Percentiles rank a stretch among this genome's conserved stretches.
These are phyloP conservation scores for Drosophila simulans DNA, from an alignment of 1,140 invertebrate species.

Conservation along the genomic window DNA sequence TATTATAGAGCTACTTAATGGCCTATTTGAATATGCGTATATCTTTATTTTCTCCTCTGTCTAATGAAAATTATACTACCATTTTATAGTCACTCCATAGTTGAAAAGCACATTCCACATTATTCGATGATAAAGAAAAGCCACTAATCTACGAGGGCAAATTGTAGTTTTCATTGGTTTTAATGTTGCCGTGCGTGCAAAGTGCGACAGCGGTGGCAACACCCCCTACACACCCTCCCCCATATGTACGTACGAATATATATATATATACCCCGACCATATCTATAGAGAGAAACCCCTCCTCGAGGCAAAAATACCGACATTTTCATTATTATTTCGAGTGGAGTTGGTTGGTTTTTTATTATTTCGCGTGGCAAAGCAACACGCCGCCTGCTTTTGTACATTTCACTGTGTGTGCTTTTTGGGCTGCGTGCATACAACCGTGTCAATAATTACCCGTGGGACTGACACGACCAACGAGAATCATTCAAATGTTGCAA, in stretches of 20 bases:
- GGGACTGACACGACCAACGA: constrained; percentile 84
- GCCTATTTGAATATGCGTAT: not conserved
- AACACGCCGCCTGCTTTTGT: constrained; percentile 61
- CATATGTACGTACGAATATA: no score
- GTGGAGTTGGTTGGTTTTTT: constrained; percentile 52
- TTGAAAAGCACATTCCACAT: constrained; percentile 18
- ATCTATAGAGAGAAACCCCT: constrained; percentile 35
- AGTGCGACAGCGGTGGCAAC: constrained; percentile 60
- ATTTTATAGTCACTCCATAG: constrained; percentile 14
- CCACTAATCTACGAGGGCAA: constrained; percentile 71
- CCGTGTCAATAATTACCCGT: constrained; percentile 85
- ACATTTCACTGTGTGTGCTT: constrained; percentile 48
- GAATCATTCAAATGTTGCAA: constrained; percentile 83
- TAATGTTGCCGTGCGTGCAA: constrained; percentile 74
- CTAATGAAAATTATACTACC: constrained; percentile 38
- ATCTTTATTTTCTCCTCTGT: not conserved
- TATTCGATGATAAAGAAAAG: constrained; percentile 65
- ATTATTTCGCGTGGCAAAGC: constrained; percentile 77
- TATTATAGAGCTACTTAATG: not conserved
- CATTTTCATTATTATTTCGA: constrained; percentile 83
- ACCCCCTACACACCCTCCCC: constrained; percentile 33
- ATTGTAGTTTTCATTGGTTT: constrained; percentile 83
- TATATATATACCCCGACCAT: not conserved
- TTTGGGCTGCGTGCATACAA: constrained; percentile 84
- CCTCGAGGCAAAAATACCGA: constrained; percentile 56